Evolutionary conservation across 2,888 invertebrate genomes (phyloP).

Genomic region (Conus canariensis): DNA sequence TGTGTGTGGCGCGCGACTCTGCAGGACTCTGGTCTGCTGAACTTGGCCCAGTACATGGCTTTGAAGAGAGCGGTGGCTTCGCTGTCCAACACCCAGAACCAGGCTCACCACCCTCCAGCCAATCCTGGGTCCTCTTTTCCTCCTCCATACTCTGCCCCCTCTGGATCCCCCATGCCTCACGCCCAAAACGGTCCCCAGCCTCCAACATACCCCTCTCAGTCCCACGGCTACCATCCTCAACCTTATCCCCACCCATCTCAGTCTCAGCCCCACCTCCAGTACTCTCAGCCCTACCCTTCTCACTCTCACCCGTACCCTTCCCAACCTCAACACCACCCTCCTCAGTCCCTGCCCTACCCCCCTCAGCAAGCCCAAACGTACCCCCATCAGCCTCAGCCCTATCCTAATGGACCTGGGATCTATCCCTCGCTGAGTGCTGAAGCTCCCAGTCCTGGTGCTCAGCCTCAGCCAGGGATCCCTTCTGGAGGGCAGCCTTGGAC

Average conservation of each 20-base stretch:
- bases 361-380: not conserved
- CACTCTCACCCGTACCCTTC: not conserved
- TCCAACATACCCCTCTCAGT: not conserved
- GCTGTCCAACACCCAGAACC: not conserved
- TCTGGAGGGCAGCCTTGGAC: not conserved
- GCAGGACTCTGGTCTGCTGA: too few relatives aligned
- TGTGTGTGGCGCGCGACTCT: not conserved
- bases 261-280: not conserved
- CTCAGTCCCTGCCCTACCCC: not conserved
- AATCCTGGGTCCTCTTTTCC: not conserved
- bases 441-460: not conserved
- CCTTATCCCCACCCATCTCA: not conserved
- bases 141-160: not conserved
- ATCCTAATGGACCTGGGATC: not conserved
- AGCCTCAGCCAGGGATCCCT: not conserved
- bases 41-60: too few relatives aligned
- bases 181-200: not conserved
- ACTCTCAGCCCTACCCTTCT: not conserved
- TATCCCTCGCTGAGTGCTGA: too few relatives aligned
- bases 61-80: too few relatives aligned
- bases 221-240: not conserved
- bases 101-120: not conserved
- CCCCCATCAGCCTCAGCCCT: not conserved
- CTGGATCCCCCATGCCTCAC: not conserved
- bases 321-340: not conserved